phyloP scores from a whole-genome alignment of 2,113 vertebrate species.

The Rhinogobius similis region DNA sequence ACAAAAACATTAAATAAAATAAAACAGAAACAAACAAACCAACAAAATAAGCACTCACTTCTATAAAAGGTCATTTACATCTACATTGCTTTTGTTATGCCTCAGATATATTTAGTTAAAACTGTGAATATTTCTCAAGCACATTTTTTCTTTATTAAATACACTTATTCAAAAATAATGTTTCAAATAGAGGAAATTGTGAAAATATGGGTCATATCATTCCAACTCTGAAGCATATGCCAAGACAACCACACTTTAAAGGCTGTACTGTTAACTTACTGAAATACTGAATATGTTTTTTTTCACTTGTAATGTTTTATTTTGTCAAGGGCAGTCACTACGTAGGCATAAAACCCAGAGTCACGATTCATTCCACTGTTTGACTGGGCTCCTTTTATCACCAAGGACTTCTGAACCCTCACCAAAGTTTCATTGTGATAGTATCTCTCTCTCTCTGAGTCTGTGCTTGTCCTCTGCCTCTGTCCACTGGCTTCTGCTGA shows the following conservation, averaged over 20 bases:
- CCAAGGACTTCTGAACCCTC: constrained; percentile 56
- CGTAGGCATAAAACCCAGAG: constrained; percentile 33
- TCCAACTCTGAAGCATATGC: neutral
- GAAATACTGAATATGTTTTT: neutral
- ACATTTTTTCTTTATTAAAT: neutral
- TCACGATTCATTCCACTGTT: constrained; percentile 36
- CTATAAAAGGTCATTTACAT: too few relatives aligned
- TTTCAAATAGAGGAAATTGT: too few relatives aligned
- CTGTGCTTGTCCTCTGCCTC: constrained; percentile 47
- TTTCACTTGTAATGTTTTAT: neutral
- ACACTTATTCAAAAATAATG: too few relatives aligned
- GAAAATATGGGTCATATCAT: too few relatives aligned
- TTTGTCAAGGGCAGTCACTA: constrained; percentile 35
- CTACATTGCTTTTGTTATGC: too few relatives aligned
- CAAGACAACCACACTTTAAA: neutral
- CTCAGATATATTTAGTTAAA: too few relatives aligned
- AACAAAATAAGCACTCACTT: too few relatives aligned
- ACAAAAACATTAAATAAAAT: too few relatives aligned
- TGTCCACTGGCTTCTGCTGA: constrained; percentile 60
- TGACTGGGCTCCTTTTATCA: constrained; percentile 47
- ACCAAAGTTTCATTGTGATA: constrained; percentile 57
- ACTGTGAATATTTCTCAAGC: too few relatives aligned
- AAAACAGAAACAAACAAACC: too few relatives aligned
- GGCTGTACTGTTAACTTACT: neutral
- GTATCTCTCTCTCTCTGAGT: constrained; percentile 53